A percentile compares a stretch with the other conserved stretches of the same genome.
Conservation (phyloP, 2,113 vertebrate species). For the Ceratotherium simum region DNA sequence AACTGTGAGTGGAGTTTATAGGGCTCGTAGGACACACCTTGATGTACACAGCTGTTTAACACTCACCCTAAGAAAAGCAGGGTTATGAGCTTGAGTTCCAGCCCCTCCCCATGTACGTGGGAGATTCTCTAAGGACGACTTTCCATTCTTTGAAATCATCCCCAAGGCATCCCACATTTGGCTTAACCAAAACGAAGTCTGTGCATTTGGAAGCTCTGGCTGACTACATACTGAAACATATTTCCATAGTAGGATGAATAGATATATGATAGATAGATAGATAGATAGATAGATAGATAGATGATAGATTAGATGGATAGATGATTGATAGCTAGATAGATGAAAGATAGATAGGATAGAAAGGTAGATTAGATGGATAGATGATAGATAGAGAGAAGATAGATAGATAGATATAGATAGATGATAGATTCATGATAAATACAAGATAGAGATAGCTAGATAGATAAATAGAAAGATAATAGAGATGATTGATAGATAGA, state of each 20-base stretch:
- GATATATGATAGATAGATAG: background rate
- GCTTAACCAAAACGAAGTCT: background rate
- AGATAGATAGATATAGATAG: background rate
- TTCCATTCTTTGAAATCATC: background rate
- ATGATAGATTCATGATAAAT: background rate
- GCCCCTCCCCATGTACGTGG: rapidly evolving
- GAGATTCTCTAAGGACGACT: background rate
- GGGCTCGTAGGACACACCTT: rapidly evolving
- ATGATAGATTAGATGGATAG: background rate
- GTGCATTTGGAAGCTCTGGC: background rate
- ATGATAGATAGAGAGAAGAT: background rate
- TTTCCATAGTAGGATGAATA: background rate
- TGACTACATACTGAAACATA: background rate
- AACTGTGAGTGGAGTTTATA: rapidly evolving
- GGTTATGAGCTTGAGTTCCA: background rate
- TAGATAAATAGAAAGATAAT: no score
- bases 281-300: background rate
- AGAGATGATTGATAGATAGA: background rate
- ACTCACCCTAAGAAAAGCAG: background rate
- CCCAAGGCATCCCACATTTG: no score
- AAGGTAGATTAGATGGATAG: background rate
- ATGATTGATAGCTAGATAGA: background rate
- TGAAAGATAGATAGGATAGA: background rate
- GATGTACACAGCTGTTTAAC: rapidly evolving
- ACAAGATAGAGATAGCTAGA: background rate